Evolutionary conservation across 2,113 vertebrate species (phyloP).

Genomic region (Drymodes brunneopygia): DNA sequence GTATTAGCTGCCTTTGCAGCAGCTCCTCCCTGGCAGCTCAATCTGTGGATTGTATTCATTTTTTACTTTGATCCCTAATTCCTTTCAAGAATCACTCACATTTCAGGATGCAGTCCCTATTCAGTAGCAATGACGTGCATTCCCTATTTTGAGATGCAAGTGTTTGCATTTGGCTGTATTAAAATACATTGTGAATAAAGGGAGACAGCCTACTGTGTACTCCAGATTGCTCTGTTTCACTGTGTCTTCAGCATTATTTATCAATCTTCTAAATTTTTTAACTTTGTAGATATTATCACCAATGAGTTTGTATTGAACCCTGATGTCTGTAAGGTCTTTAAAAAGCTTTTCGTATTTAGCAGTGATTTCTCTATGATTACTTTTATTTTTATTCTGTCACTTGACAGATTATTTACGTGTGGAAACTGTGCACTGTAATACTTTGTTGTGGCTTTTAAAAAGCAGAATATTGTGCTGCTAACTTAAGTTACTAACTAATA

Average conservation of each 20-base stretch:
- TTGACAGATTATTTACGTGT: neutral
- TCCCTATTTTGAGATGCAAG: neutral
- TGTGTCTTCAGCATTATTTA: neutral
- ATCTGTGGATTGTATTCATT: neutral
- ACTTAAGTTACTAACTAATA: neutral
- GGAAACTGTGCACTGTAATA: neutral
- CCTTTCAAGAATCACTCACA: neutral
- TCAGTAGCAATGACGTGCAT: neutral
- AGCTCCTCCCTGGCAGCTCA: neutral
- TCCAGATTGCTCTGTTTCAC: neutral
- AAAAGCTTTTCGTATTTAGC: neutral
- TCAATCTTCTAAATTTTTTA: neutral
- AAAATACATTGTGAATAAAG: neutral
- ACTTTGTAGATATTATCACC: neutral
- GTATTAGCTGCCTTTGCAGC: neutral
- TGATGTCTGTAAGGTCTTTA: neutral
- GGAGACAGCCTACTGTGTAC: neutral
- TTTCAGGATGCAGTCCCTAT: neutral
- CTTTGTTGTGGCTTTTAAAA: neutral
- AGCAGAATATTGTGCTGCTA: neutral
- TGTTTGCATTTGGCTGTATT: neutral
- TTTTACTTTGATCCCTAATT: neutral
- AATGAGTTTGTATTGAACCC: neutral
- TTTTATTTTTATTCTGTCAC: neutral
- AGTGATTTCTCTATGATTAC: neutral